phyloP scores from a whole-genome alignment of 2,113 vertebrate genomes.

The Gobius niger region DNA sequence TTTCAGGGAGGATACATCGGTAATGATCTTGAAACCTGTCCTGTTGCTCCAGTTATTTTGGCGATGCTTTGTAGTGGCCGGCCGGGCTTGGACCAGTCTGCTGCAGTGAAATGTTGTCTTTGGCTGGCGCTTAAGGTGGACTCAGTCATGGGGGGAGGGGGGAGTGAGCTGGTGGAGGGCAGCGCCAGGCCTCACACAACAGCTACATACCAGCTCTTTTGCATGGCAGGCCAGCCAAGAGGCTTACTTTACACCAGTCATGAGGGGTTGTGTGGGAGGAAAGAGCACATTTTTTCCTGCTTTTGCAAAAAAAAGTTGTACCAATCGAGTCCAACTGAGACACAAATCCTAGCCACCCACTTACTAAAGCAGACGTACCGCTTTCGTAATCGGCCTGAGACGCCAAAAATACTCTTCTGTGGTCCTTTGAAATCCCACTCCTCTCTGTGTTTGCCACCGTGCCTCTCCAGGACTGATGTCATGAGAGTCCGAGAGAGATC shows the following conservation, averaged over 20 bases:
- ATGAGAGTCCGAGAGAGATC: conserved; percentile 48
- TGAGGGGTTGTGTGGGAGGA: conserved; percentile 42
- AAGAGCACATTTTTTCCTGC: conserved; percentile 36
- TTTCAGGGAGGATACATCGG: conserved; percentile 59
- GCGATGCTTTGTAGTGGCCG: conserved; percentile 40
- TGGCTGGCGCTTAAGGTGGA: conserved; percentile 60
- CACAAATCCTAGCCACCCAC: conserved; percentile 41
- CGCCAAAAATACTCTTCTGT: conserved; percentile 14
- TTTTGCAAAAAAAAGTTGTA: conserved; percentile 21
- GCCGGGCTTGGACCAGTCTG: conserved; percentile 30
- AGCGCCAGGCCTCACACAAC: conserved; percentile 64
- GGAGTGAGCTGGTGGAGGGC: conserved; percentile 45
- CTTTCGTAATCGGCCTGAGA: conserved; percentile 40
- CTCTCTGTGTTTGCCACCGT: conserved; percentile 2
- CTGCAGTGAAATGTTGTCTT: conserved; percentile 62
- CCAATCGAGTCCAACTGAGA: conserved; percentile 24
- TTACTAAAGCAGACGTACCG: conserved; percentile 35
- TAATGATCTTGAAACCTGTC: conserved; percentile 39
- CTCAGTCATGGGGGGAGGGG: conserved; percentile 52
- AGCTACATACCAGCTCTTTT: conserved; percentile 60
- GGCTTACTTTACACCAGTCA: conserved; percentile 38
- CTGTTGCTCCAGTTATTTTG: conserved; percentile 55
- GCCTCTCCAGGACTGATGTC: conserved; percentile 57
- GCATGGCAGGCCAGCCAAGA: conserved; percentile 55
- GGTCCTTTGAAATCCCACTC: conserved; percentile 15